phyloP scores from a whole-genome alignment of 2,113 vertebrate genomes.

The Protomyctophum bolini region DNA sequence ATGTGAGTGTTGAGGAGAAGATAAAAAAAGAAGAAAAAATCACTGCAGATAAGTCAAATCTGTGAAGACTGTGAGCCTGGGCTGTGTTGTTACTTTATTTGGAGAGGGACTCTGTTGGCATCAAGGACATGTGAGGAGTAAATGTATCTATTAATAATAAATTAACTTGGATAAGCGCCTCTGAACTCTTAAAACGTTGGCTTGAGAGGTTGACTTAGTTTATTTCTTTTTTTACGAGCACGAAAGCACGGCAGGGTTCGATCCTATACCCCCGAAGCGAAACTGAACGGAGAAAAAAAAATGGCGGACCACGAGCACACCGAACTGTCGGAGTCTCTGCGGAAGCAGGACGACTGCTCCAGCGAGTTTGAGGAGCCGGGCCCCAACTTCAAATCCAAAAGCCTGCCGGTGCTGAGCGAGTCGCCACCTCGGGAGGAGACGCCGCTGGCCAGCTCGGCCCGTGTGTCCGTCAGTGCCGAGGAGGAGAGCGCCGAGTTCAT shows the following conservation, averaged over 20 bases:
- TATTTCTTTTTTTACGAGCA: neutral
- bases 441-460: constrained; percentile 51
- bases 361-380: constrained; percentile 60
- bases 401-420: constrained; percentile 80
- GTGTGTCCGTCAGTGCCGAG: constrained; percentile 45
- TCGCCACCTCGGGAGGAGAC: constrained; percentile 57
- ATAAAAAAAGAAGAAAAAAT: constrained; percentile 20
- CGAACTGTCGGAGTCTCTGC: constrained; percentile 65
- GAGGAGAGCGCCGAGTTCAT: constrained; percentile 62
- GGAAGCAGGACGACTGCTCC: constrained; percentile 56
- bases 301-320: constrained; percentile 72
- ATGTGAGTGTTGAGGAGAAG: constrained; percentile 36
- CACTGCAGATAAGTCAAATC: constrained; percentile 42
- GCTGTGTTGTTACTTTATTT: constrained; percentile 8
- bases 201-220: constrained; percentile 8
- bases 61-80: neutral
- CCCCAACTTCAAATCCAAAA: constrained; percentile 76
- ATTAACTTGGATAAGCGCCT: constrained; percentile 38
- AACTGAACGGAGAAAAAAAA: neutral
- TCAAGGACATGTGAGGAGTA: constrained; percentile 36
- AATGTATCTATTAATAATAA: constrained; percentile 47
- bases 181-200: constrained; percentile 38
- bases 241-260: neutral
- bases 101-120: constrained; percentile 8
- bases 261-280: neutral